Percentiles rank a stretch among this genome's conserved stretches.
These are phyloP conservation scores for Embidobia sp. DNA, from an alignment of 2,888 invertebrate genomes.

Conservation along the genomic window DNA sequence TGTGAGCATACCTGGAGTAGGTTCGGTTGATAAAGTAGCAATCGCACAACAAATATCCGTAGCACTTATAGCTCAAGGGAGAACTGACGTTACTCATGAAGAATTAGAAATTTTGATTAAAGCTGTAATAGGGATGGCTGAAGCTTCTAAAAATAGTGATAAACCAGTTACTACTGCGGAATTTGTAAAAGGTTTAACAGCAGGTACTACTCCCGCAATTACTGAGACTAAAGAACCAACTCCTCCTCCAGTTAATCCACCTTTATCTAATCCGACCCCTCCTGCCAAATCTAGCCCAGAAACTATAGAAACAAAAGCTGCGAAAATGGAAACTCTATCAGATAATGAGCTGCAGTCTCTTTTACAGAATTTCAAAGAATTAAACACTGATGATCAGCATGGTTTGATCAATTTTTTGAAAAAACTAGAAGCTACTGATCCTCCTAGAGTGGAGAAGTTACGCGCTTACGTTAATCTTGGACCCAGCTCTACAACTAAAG, in stretches of 20 bases:
- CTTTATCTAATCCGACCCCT: neutral
- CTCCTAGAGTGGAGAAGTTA: constrained; percentile 89
- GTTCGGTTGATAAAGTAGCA: constrained; percentile 89
- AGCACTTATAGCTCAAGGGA: constrained; percentile 89
- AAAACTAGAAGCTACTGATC: constrained; percentile 89
- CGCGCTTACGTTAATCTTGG: constrained; percentile 88
- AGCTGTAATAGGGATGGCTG: constrained; percentile 88
- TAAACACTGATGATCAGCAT: constrained; percentile 91
- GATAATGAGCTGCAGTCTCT: constrained; percentile 91
- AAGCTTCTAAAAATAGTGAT: constrained; percentile 83
- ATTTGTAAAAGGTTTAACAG: constrained; percentile 80
- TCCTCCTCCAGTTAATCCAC: constrained; percentile 22
- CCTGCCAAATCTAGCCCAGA: constrained; percentile 68
- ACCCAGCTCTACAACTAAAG: constrained; percentile 60
- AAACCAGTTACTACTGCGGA: constrained; percentile 83
- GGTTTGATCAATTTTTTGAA: constrained; percentile 91
- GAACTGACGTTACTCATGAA: constrained; percentile 89
- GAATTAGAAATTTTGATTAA: constrained; percentile 91
- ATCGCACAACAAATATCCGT: constrained; percentile 92
- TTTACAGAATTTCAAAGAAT: constrained; percentile 90
- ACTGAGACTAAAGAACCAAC: constrained; percentile 28
- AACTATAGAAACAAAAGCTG: constrained; percentile 80
- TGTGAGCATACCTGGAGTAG: constrained; percentile 87
- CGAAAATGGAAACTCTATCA: constrained; percentile 88
- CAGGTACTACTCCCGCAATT: constrained; percentile 21